Base-by-base conservation (phyloP, 1,140 invertebrate genomes). In the Pseudomyrmex concolor region DNA sequence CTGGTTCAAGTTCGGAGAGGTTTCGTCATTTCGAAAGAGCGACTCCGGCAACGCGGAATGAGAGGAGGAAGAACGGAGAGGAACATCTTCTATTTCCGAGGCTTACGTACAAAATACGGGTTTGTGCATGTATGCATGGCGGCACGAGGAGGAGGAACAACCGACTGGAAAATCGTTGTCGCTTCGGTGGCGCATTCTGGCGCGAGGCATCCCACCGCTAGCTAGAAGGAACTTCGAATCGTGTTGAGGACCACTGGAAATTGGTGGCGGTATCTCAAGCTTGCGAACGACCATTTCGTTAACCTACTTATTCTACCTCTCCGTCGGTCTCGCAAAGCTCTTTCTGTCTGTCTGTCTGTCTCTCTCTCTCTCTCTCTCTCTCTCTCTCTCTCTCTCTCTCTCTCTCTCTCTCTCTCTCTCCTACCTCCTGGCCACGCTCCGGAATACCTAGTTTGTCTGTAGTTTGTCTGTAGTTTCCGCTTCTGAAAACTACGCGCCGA, bases 221-320 rank as follows among this genome's bases (percentile, higher is more conserved):
- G 25, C 48, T 45, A 48, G 66, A 13, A 54, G 80, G 74, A 88
- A 89, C 84, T 89, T 86, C 55, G 70, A 84, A 86, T 86, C 81
- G 76, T 78, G 77, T 86, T 84, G 87, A 89, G 86, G 64, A 77
- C 82, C 87, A 86, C 87, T 77, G 84, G 66, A 83, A 89, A 89
- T 89, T 89, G 84, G 67, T 82, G 77, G 84, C 60, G 87, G 84
- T 89, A 89, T 86, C 81, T 89, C 81, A 86, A 84, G 81, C 84
- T 89, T 84, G 81, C 74, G 76, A 86, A 88, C 85, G 84, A 89
- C 87, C 87, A 89, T 89, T 89, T 89, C 84, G 76, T 89, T 89
- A 89, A 89, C 84, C 87, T 89, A 89, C 81, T 89, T 89, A 89
- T 86, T 89, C 87, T 73, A 78, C 80, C 84, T 84, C 51, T 17